phyloP scores from a whole-genome alignment of 2,888 invertebrate genomes.

The Drosophila testacea region DNA sequence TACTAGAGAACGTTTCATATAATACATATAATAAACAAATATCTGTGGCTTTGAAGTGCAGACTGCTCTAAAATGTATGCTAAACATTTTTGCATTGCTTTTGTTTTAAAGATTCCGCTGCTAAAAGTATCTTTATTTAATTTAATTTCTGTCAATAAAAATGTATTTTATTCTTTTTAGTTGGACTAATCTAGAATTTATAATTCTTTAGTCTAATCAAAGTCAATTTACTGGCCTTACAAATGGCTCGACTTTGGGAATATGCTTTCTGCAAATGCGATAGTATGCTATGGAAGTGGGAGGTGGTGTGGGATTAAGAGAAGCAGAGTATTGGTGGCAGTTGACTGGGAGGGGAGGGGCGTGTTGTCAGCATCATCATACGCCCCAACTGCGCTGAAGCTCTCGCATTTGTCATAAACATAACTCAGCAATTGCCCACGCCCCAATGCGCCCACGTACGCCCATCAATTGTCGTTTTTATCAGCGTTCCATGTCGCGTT shows the following conservation, averaged over 20 bases:
- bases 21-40: too few relatives aligned
- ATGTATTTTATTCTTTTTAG: too few relatives aligned
- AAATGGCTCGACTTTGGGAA: constrained; percentile 3
- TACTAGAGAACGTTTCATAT: too few relatives aligned
- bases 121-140: too few relatives aligned
- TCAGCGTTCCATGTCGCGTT: constrained; percentile 74
- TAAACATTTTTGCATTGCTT: too few relatives aligned
- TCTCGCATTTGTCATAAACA: constrained; percentile 77
- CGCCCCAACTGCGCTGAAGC: constrained; percentile 32
- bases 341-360: neutral
- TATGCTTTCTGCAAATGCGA: neutral
- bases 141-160: too few relatives aligned
- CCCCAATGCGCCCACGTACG: constrained; percentile 76
- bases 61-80: too few relatives aligned
- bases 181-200: too few relatives aligned
- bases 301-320: neutral
- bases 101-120: too few relatives aligned
- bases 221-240: neutral
- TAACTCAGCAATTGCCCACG: constrained; percentile 81
- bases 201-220: too few relatives aligned
- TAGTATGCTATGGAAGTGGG: neutral
- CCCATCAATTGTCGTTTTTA: constrained; percentile 81
- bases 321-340: neutral
- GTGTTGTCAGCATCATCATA: constrained; percentile 36
- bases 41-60: too few relatives aligned